These are phyloP conservation scores for Odobenus rosmarus DNA, from an alignment of 2,113 vertebrate species.

Conservation along the genomic window DNA sequence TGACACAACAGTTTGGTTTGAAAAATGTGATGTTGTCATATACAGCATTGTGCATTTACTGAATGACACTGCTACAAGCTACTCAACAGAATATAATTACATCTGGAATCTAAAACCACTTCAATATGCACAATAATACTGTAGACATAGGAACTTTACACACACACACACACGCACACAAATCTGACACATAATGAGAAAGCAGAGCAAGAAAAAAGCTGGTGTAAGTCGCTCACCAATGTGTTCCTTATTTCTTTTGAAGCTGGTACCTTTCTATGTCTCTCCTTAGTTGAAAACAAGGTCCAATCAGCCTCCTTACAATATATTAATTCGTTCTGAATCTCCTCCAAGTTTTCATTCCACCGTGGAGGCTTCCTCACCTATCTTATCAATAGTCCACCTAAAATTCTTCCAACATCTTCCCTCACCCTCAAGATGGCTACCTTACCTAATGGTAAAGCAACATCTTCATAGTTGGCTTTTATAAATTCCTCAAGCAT, in stretches of 20 bases:
- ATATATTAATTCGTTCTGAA: conserved; percentile 73
- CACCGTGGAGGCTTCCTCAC: conserved; percentile 45
- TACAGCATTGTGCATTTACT: conserved; percentile 70
- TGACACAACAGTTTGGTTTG: conserved; percentile 78
- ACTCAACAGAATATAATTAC: conserved; percentile 75
- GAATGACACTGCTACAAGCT: conserved; percentile 76
- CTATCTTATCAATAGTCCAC: conserved; percentile 60
- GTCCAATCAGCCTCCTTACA: conserved; percentile 65
- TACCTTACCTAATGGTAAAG: conserved; percentile 80
- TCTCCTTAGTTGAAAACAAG: conserved; percentile 69
- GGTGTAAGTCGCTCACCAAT: conserved; percentile 64
- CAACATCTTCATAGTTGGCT: conserved; percentile 74
- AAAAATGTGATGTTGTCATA: conserved; percentile 80
- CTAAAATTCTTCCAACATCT: conserved; percentile 78
- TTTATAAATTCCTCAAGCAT: conserved; percentile 74
- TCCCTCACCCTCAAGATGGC: conserved; percentile 79
- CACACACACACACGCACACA: conserved; percentile 36
- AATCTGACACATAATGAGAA: conserved; percentile 71
- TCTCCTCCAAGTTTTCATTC: conserved; percentile 66
- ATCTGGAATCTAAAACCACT: conserved; percentile 73
- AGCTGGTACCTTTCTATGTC: conserved; percentile 69
- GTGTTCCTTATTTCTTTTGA: conserved; percentile 67
- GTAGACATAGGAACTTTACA: conserved; percentile 66
- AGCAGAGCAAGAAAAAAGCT: conserved; percentile 72
- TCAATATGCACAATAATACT: conserved; percentile 67